phyloP scores from a whole-genome alignment of 2,888 invertebrate genomes.

The Eilema depressum region DNA sequence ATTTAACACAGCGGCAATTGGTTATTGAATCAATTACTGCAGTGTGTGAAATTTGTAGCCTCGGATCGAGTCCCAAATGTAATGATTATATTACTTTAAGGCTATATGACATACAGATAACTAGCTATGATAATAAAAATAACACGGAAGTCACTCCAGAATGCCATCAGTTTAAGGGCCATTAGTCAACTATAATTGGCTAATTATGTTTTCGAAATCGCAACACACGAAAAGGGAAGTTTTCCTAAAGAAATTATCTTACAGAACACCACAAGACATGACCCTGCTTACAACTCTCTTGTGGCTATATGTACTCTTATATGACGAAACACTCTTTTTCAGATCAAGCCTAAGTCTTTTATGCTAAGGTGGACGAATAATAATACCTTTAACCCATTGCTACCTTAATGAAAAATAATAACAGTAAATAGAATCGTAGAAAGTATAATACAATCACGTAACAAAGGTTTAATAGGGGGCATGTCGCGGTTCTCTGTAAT shows the following conservation, averaged over 20 bases:
- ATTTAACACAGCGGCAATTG: not conserved
- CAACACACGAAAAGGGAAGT: no score
- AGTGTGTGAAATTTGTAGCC: not conserved
- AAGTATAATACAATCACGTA: constrained; percentile 68
- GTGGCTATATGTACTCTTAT: no score
- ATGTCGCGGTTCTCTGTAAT: constrained; percentile 76
- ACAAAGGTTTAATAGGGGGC: constrained; percentile 77
- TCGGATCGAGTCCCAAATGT: not conserved
- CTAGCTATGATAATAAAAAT: no score
- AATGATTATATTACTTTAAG: not conserved
- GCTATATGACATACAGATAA: not conserved
- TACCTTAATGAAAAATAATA: constrained; percentile 51
- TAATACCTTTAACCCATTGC: not conserved
- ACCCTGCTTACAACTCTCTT: not conserved
- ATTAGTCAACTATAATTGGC: no score
- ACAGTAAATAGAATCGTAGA: constrained; percentile 62
- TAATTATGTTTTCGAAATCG: no score
- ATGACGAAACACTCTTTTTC: not conserved
- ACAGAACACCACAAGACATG: no score
- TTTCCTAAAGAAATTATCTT: no score
- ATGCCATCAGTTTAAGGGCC: no score
- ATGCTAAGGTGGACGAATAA: not conserved
- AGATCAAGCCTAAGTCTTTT: not conserved
- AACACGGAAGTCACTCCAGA: no score
- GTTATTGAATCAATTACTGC: not conserved